Conservation (phyloP, 2,888 invertebrate species). For the Caradrina kadenii region DNA sequence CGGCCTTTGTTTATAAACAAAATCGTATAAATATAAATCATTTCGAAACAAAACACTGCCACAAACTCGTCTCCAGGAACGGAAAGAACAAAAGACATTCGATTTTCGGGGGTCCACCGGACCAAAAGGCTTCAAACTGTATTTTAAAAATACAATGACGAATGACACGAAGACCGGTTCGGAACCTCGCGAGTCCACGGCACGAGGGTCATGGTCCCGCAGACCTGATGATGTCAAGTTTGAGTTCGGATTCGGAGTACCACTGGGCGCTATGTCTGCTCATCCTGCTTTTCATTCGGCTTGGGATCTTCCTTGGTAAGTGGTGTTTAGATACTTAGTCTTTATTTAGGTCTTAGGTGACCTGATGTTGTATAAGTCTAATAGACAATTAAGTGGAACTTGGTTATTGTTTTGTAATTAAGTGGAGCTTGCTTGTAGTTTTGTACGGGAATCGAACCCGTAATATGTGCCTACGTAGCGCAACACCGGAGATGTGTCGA, state of each 20-base stretch:
- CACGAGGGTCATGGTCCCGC: constrained; percentile 76
- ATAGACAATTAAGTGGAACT: too few relatives aligned
- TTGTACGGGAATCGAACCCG: background rate
- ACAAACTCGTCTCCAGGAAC: too few relatives aligned
- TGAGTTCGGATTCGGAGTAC: constrained; percentile 88
- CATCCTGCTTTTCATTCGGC: constrained; percentile 89
- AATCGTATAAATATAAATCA: too few relatives aligned
- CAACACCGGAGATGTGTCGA: background rate
- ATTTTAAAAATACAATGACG: constrained; percentile 72
- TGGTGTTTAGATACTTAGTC: background rate
- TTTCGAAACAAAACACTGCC: constrained; percentile 6
- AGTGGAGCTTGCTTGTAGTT: background rate
- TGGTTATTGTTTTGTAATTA: too few relatives aligned
- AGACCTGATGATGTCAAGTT: constrained; percentile 89
- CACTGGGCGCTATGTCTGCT: constrained; percentile 88
- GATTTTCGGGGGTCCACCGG: background rate
- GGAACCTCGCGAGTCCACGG: constrained; percentile 65
- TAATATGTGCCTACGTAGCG: background rate
- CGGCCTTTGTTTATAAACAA: background rate
- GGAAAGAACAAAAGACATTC: background rate
- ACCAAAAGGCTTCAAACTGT: constrained; percentile 33
- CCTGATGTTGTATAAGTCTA: too few relatives aligned
- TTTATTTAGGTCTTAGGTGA: background rate
- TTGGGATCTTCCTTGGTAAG: constrained; percentile 90
- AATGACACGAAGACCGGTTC: constrained; percentile 75